phyloP scores from a whole-genome alignment of 2,797 vertebrate species.

The Brachymystax lenok region DNA sequence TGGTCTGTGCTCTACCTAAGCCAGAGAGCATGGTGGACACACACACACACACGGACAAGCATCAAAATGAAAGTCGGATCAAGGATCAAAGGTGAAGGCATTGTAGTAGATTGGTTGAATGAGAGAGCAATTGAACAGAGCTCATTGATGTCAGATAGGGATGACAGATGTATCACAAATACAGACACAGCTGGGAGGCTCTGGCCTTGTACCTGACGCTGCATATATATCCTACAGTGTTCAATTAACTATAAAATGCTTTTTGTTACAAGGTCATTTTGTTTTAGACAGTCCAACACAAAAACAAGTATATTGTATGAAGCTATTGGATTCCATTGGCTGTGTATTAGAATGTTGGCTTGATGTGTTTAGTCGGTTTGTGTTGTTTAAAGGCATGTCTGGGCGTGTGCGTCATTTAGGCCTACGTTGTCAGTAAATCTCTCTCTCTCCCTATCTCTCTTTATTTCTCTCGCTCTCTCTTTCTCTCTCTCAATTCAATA shows the following conservation, averaged over 20 bases:
- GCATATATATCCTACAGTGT: no score
- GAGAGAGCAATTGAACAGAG: no score
- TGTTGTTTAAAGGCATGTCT: constrained; percentile 9
- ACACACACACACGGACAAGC: background rate
- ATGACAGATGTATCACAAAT: no score
- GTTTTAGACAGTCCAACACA: background rate
- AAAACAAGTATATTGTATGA: background rate
- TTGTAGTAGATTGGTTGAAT: no score
- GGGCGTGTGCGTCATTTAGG: background rate
- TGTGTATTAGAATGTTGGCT: background rate
- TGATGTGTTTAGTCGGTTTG: constrained; percentile 6
- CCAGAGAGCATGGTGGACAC: background rate
- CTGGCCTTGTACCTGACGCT: no score
- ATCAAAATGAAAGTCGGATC: no score
- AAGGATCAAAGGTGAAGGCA: no score
- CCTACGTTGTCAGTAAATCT: background rate
- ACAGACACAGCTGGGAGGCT: no score
- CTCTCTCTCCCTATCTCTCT: background rate
- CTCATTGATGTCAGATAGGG: no score
- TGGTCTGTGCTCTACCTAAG: background rate
- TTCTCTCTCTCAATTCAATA: no score
- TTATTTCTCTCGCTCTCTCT: background rate
- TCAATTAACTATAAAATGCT: no score
- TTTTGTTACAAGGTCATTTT: background rate
- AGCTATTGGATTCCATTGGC: background rate